These are phyloP conservation scores for Temnothorax ravouxi DNA, from an alignment of 2,888 invertebrate genomes.

Conservation along the genomic window DNA sequence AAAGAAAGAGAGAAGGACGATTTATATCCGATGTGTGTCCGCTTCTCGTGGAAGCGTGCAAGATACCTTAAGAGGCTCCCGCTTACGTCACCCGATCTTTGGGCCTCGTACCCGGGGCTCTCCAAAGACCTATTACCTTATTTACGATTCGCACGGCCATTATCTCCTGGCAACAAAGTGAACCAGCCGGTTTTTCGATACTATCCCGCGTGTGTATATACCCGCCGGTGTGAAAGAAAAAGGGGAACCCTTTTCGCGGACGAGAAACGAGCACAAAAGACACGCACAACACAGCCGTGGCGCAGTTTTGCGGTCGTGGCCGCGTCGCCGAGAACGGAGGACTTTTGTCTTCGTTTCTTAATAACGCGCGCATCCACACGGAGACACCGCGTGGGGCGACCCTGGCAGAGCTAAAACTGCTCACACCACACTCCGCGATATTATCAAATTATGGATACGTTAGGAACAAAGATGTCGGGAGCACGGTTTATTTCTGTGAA, in stretches of 20 bases:
- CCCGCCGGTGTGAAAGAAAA: slow-evolving; percentile 74
- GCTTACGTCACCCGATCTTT: slow-evolving; percentile 76
- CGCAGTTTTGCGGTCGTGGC: slow-evolving; percentile 52
- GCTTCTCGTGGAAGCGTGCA: slow-evolving; percentile 33
- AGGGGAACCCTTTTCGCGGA: slow-evolving; percentile 48
- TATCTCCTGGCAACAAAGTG: slow-evolving; percentile 78
- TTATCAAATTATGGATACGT: slow-evolving; percentile 11
- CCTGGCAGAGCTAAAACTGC: slow-evolving; percentile 41
- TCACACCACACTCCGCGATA: slow-evolving; percentile 5
- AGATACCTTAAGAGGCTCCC: slow-evolving; percentile 68
- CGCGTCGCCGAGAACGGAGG: slow-evolving; percentile 58
- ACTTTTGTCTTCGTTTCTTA: slow-evolving; percentile 76
- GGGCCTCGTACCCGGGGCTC: slow-evolving; percentile 70
- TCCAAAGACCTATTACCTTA: slow-evolving; percentile 79
- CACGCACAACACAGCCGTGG: slow-evolving; percentile 31
- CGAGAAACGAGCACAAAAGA: slow-evolving; percentile 45
- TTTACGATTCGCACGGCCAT: slow-evolving; percentile 80
- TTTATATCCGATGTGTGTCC: slow-evolving; percentile 43
- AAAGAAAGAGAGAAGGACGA: neutral
- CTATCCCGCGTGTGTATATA: slow-evolving; percentile 54
- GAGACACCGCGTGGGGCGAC: slow-evolving; percentile 55
- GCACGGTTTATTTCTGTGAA: neutral
- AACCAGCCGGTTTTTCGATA: slow-evolving; percentile 79
- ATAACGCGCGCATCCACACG: slow-evolving; percentile 69
- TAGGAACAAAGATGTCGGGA: no score